A percentile compares a stretch with the other conserved stretches of the same genome.
phyloP scores from a whole-genome alignment of 2,113 vertebrate species.

The Passer montanus region DNA sequence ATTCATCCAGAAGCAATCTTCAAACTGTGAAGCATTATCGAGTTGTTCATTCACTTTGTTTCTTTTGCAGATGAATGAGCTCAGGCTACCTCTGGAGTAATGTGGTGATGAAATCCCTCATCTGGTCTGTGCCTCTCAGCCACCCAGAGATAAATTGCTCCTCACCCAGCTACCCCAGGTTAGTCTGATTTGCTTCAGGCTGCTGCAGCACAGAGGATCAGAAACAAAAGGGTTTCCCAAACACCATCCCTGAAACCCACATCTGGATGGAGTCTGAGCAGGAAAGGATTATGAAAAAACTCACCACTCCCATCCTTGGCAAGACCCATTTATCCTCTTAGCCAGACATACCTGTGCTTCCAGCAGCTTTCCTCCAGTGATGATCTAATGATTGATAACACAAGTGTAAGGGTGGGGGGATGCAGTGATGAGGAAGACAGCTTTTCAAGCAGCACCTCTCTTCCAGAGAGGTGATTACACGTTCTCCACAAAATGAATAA shows the following conservation, averaged over 20 bases:
- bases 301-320: background rate
- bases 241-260: background rate
- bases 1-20: constrained; percentile 10
- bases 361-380: background rate
- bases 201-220: background rate
- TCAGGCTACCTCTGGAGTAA: background rate
- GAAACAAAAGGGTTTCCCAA: background rate
- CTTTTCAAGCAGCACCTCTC: background rate
- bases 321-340: background rate
- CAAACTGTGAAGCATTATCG: background rate
- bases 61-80: constrained; percentile 18
- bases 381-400: background rate
- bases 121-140: background rate
- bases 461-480: background rate
- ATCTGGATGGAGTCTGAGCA: background rate
- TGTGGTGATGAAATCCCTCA: background rate
- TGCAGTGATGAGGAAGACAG: background rate
- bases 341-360: background rate
- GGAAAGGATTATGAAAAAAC: background rate
- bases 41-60: background rate
- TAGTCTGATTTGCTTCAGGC: background rate
- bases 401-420: background rate
- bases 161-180: background rate
- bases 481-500: background rate
- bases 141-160: background rate